Evolutionary conservation across 2,888 invertebrate genomes (phyloP).

Genomic region (Empis livida): DNA sequence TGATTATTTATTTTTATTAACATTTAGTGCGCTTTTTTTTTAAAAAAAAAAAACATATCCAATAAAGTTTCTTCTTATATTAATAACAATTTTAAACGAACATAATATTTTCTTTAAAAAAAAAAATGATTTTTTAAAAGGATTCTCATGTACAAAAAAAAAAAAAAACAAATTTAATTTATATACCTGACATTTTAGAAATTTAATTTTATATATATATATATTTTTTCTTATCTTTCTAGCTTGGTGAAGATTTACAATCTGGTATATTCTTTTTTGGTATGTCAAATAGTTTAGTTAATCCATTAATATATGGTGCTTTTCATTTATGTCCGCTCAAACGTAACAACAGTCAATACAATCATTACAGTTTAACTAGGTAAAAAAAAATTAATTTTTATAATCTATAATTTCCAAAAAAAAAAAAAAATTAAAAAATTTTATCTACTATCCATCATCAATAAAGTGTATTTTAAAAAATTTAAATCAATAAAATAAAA

Average conservation of each 20-base stretch:
- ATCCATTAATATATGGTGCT: slow-evolving; percentile 79
- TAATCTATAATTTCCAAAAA: too few relatives aligned
- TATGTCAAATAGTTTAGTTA: slow-evolving; percentile 74
- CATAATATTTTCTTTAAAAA: too few relatives aligned
- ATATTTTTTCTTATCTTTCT: slow-evolving; percentile 18
- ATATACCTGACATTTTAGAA: too few relatives aligned
- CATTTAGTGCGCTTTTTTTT: too few relatives aligned
- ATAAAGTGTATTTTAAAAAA: neutral
- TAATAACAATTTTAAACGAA: too few relatives aligned
- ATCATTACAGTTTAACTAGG: slow-evolving; percentile 30
- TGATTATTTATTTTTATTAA: too few relatives aligned
- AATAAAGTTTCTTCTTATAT: too few relatives aligned
- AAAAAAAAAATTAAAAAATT: neutral
- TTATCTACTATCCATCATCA: neutral
- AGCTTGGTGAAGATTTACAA: slow-evolving; percentile 56
- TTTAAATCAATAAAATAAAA: neutral
- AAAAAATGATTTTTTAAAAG: too few relatives aligned
- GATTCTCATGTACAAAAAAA: too few relatives aligned
- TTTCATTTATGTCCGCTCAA: slow-evolving; percentile 65
- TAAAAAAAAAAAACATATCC: too few relatives aligned
- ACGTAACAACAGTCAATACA: slow-evolving; percentile 23
- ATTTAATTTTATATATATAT: neutral
- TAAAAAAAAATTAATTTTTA: too few relatives aligned
- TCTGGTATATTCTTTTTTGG: slow-evolving; percentile 73
- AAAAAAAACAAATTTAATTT: too few relatives aligned